A percentile compares a stretch with the other conserved stretches of the same genome.
These are phyloP conservation scores for Onthophagus sagittarius DNA, from an alignment of 2,888 invertebrate genomes.

Conservation along the genomic window DNA sequence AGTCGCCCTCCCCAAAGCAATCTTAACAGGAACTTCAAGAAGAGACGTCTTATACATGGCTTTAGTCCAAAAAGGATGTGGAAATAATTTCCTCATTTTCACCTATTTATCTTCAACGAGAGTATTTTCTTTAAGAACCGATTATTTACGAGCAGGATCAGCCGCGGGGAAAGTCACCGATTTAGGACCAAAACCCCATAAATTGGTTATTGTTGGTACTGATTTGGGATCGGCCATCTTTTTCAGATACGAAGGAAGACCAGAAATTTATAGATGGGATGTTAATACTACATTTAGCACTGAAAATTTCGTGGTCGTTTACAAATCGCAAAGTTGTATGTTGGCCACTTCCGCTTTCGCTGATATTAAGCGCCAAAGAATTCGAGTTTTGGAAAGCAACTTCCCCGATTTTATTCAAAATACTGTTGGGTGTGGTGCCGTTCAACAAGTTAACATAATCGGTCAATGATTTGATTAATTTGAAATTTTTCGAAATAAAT, in stretches of 20 bases:
- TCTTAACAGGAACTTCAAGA: constrained; percentile 51
- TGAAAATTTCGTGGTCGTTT: constrained; percentile 53
- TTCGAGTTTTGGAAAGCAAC: constrained; percentile 61
- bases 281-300: constrained; percentile 47
- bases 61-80: constrained; percentile 56
- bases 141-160: constrained; percentile 57
- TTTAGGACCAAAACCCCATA: constrained; percentile 56
- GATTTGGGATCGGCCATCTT: constrained; percentile 57
- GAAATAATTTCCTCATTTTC: constrained; percentile 58
- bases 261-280: constrained; percentile 60
- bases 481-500: background rate
- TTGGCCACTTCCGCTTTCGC: constrained; percentile 59
- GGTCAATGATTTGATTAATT: constrained; percentile 10
- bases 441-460: constrained; percentile 48
- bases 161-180: constrained; percentile 53
- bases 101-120: constrained; percentile 61
- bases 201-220: constrained; percentile 59
- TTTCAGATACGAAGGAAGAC: constrained; percentile 58
- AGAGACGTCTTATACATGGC: constrained; percentile 65
- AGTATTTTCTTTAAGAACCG: constrained; percentile 62
- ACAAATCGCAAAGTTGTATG: constrained; percentile 52
- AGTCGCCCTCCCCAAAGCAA: constrained; percentile 58
- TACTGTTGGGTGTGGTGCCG: constrained; percentile 59
- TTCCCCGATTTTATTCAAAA: constrained; percentile 61
- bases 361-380: constrained; percentile 54